Conservation (phyloP, 2,797 vertebrate species). For the Artibeus jamaicensis region DNA sequence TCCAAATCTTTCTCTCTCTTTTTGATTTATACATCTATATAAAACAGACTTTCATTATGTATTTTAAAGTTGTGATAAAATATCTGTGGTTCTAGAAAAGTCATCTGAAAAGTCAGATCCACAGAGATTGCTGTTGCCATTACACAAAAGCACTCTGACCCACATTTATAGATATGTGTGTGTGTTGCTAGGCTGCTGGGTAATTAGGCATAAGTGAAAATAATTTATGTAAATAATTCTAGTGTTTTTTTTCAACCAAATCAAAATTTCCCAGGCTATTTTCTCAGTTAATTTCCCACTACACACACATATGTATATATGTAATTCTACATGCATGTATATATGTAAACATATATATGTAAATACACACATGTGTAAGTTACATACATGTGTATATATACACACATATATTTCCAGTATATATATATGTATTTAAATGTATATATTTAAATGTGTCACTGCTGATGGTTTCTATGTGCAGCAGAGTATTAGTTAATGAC, state of each 20-base stretch:
- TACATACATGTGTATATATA: no score
- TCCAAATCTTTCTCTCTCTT: background rate
- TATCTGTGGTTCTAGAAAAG: background rate
- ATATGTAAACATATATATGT: no score
- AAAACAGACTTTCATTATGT: background rate
- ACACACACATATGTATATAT: no score
- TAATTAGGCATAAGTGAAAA: background rate
- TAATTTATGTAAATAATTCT: background rate
- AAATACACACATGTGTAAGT: no score
- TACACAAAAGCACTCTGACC: background rate
- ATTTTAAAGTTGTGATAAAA: slow-evolving; percentile 6
- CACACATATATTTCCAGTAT: no score
- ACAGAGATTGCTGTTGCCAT: background rate
- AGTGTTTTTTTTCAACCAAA: background rate
- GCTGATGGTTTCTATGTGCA: background rate
- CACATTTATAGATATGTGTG: background rate
- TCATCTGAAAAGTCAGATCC: background rate
- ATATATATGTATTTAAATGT: no score
- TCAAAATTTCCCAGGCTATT: background rate
- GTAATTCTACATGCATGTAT: no score
- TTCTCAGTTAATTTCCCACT: background rate
- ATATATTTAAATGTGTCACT: background rate
- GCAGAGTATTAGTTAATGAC: background rate
- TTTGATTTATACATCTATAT: background rate
- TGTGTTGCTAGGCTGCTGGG: background rate